phyloP scores from a whole-genome alignment of 2,797 vertebrate species.

The Gymnoscopelus braueri region DNA sequence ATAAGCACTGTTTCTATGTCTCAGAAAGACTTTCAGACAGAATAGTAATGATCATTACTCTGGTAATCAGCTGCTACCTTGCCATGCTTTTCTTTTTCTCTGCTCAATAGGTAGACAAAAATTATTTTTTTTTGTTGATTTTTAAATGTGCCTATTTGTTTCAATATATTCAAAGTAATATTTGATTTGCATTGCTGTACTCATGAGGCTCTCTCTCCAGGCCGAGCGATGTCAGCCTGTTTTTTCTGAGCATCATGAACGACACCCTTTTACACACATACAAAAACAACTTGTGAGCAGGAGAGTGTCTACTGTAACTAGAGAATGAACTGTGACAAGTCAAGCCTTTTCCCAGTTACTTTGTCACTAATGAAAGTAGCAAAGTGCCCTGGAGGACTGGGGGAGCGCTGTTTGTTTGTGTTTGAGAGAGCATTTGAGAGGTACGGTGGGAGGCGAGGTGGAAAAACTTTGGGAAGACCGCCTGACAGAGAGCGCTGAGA shows the following conservation, averaged over 20 bases:
- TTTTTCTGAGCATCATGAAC: constrained; percentile 69
- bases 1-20: too few species aligned
- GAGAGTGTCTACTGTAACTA: constrained; percentile 64
- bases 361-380: constrained; percentile 84
- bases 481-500: constrained; percentile 78
- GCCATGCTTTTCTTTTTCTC: constrained; percentile 34
- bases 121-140: constrained; percentile 49
- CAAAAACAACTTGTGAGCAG: constrained; percentile 52
- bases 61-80: constrained; percentile 28
- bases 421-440: constrained; percentile 70
- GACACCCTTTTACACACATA: constrained; percentile 46
- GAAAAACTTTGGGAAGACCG: constrained; percentile 80
- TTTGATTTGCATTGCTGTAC: constrained; percentile 74
- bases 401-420: constrained; percentile 79
- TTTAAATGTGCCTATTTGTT: constrained; percentile 70
- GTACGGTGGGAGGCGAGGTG: constrained; percentile 65
- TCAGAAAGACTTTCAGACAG: not conserved
- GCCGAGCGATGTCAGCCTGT: constrained; percentile 62
- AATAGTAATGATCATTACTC: constrained; percentile 15
- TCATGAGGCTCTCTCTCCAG: constrained; percentile 65
- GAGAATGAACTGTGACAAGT: constrained; percentile 73
- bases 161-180: constrained; percentile 48
- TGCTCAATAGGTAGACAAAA: constrained; percentile 51
- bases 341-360: constrained; percentile 72
- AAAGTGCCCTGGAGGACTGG: constrained; percentile 77